Conservation (phyloP, 2,888 invertebrate genomes). For the Amphimallon solstitiale region DNA sequence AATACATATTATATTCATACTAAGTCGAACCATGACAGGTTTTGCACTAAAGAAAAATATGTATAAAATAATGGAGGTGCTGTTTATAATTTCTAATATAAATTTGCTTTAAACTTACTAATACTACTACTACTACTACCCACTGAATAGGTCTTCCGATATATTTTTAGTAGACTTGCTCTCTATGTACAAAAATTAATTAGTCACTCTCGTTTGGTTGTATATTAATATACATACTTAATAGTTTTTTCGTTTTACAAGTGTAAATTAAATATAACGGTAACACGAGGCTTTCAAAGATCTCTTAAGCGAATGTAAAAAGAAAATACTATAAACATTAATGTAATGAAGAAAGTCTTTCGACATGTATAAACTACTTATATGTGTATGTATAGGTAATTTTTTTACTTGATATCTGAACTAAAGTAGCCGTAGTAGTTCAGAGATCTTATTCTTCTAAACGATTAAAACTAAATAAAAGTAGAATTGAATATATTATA, state of each 20-base stretch:
- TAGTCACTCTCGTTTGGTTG: conserved; percentile 17
- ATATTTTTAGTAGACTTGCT: conserved; percentile 28
- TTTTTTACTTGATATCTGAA: conserved; percentile 60
- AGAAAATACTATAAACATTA: conserved; percentile 32
- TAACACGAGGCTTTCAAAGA: conserved; percentile 57
- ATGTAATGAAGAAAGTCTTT: conserved; percentile 56
- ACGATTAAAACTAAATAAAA: conserved; percentile 6
- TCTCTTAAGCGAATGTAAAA: conserved; percentile 58
- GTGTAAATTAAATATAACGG: conserved; percentile 29
- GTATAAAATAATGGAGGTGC: no score
- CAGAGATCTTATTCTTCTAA: conserved; percentile 50
- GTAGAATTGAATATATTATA: neutral
- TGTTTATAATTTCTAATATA: conserved; percentile 21
- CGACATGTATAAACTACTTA: conserved; percentile 56
- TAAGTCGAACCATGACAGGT: no score
- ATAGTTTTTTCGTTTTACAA: conserved; percentile 13
- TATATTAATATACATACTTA: no score
- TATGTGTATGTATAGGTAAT: conserved; percentile 59
- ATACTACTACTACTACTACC: conserved; percentile 33
- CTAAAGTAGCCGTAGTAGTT: conserved; percentile 53
- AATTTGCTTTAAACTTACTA: conserved; percentile 2
- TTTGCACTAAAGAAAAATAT: no score
- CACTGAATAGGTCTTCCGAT: conserved; percentile 40
- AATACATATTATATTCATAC: no score
- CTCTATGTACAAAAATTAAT: conserved; percentile 31